Evolutionary conservation across 2,888 invertebrate species (phyloP).

Genomic region (Chrysolina oricalcia): DNA sequence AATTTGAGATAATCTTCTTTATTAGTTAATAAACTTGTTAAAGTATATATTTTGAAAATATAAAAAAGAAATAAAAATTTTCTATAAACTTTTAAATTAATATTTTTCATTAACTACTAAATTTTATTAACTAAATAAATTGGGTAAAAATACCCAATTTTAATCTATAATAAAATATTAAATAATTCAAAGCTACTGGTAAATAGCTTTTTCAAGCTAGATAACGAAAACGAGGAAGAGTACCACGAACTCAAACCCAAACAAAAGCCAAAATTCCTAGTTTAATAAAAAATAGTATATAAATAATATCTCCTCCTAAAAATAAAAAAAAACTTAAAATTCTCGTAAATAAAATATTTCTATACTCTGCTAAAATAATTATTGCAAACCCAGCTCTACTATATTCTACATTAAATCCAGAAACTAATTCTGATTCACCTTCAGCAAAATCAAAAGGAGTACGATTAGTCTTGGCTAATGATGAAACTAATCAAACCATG

Average conservation of each 20-base stretch:
- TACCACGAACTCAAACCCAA: constrained; percentile 80
- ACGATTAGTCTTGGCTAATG: too few species aligned
- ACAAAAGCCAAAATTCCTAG: constrained; percentile 75
- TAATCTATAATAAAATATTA: too few species aligned
- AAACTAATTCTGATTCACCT: constrained; percentile 75
- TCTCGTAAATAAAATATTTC: too few species aligned
- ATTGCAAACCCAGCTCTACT: constrained; percentile 81
- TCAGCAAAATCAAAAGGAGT: too few species aligned
- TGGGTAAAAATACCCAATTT: too few species aligned
- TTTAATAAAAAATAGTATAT: constrained; percentile 74
- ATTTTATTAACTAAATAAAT: too few species aligned
- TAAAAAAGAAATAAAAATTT: too few species aligned
- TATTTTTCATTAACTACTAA: too few species aligned
- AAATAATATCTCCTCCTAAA: constrained; percentile 74
- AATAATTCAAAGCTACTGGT: too few species aligned
- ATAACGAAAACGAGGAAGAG: constrained; percentile 82
- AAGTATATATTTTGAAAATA: too few species aligned
- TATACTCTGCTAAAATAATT: constrained; percentile 83
- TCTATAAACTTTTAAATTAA: too few species aligned
- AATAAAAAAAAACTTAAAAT: constrained; percentile 76
- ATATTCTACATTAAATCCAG: constrained; percentile 87
- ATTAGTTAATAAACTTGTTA: constrained; percentile 77
- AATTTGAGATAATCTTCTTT: constrained; percentile 75
- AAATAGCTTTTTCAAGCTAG: constrained; percentile 80
- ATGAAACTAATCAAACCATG: too few species aligned